phyloP scores from a whole-genome alignment of 2,888 invertebrate genomes.

The Keiferia lycopersicella region DNA sequence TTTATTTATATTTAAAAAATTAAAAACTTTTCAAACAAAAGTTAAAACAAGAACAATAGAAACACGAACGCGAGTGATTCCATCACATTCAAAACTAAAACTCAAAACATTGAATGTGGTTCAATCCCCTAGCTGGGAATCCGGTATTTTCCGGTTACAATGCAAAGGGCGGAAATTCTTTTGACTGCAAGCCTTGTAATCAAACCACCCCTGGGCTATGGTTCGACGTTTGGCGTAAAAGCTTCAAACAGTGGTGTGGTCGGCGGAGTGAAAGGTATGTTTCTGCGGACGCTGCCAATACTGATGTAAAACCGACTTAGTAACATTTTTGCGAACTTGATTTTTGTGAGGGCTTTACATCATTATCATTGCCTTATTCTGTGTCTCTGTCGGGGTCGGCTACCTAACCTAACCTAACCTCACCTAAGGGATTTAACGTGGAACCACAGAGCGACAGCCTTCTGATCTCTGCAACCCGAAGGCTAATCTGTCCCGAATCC shows the following conservation, averaged over 20 bases:
- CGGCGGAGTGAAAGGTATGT: background rate
- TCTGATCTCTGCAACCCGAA: too few species aligned
- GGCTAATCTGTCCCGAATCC: too few species aligned
- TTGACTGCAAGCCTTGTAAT: constrained; percentile 20
- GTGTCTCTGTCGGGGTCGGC: too few species aligned
- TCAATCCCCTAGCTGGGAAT: constrained; percentile 43
- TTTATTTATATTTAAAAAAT: too few species aligned
- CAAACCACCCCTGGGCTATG: background rate
- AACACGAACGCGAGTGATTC: background rate
- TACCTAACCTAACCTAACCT: too few species aligned
- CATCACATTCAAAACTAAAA: constrained; percentile 6
- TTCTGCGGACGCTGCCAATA: constrained; percentile 1
- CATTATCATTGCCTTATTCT: too few species aligned
- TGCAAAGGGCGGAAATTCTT: constrained; percentile 3
- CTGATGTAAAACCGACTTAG: background rate
- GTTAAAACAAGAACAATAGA: background rate
- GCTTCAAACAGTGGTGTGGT: background rate
- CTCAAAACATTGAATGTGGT: background rate
- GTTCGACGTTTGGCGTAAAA: constrained; percentile 8
- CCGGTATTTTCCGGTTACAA: constrained; percentile 46
- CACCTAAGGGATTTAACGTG: too few species aligned
- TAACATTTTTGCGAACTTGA: background rate
- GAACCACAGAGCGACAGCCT: too few species aligned
- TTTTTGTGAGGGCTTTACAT: background rate
- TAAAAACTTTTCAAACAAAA: too few species aligned